Evolutionary conservation across 2,888 invertebrate species (phyloP), one percentile per base, ranked within the genome.

Genomic region (Drosophila paramelanica): DNA sequence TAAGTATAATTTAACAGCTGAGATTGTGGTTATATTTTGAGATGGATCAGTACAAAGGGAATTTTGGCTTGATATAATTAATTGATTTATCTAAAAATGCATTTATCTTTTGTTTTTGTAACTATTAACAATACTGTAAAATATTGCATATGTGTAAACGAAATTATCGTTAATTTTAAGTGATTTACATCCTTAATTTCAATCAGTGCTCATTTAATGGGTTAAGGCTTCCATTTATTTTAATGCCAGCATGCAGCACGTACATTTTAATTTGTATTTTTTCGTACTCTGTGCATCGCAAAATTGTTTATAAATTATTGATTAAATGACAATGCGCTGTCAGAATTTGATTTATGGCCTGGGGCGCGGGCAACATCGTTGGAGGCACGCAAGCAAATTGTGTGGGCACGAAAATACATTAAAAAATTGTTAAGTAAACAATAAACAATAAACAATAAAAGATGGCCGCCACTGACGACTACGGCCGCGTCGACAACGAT

Each of bases 261-360:
- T 64, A 71, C 51, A 47, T 59, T 68, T 74, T 60, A 72, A 77
- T 76, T 67, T 61, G 43, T 57, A 50, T 53, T 55, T 27, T 51
- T 41, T 42, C 65, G 39, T 49, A 14, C 55, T 31, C 20, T 43
- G 56, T 67, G 73, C 65, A 77, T 51, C 36, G 59, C 73, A 58
- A 81, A 82, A 89, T 81, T 89, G 84, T 89, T 88, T 82, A 89
- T 88, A 86, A 88, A 89, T 86, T 89, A 90, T 90, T 90, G 90
- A 90, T 90, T 89, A 85, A 90, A 88, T 86, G 89, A 88, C 89
- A 86, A 89, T 82, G 79, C 84, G 78, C 83, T 90, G 90, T 90
- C 90, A 88, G 80, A 90, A 77, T 79, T 90, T 90, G 88, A 90
- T 90, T 84, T 84, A 90, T 89, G 79, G 70, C 83, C 73, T 50